Conservation (phyloP, 2,888 invertebrate species). For the Cecidostiba fungosa region DNA sequence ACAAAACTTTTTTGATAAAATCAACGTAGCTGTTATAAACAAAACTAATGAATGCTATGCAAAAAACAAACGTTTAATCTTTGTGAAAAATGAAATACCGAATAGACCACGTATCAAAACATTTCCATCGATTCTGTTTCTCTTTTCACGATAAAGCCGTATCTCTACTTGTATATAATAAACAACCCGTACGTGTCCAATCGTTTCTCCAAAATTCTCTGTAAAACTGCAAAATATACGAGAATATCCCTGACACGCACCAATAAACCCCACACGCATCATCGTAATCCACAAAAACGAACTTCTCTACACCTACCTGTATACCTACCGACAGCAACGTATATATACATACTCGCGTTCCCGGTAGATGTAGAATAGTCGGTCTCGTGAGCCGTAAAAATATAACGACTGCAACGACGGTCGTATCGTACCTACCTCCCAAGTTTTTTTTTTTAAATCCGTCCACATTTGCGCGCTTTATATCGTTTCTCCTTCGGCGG, state of each 20-base stretch:
- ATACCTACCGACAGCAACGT: too few species aligned
- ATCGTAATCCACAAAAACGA: slow-evolving; percentile 1
- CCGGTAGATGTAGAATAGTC: not conserved
- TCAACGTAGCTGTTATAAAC: too few species aligned
- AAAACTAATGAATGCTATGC: too few species aligned
- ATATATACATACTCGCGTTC: not conserved
- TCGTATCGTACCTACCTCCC: not conserved
- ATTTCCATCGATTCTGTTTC: too few species aligned
- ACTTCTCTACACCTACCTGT: not conserved
- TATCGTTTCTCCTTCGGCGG: not conserved
- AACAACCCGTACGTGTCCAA: too few species aligned
- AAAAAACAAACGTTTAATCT: too few species aligned
- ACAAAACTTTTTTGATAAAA: not conserved
- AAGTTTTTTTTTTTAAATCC: not conserved
- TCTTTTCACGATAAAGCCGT: too few species aligned
- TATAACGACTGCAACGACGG: not conserved
- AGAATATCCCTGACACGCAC: not conserved
- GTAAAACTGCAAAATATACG: too few species aligned
- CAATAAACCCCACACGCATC: not conserved
- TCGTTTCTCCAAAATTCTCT: too few species aligned
- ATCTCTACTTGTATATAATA: too few species aligned
- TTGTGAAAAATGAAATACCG: too few species aligned
- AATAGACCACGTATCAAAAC: too few species aligned
- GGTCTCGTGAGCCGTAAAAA: not conserved
- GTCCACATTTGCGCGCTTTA: not conserved